phyloP scores from a whole-genome alignment of 2,113 vertebrate species.

The Bubo scandiacus region DNA sequence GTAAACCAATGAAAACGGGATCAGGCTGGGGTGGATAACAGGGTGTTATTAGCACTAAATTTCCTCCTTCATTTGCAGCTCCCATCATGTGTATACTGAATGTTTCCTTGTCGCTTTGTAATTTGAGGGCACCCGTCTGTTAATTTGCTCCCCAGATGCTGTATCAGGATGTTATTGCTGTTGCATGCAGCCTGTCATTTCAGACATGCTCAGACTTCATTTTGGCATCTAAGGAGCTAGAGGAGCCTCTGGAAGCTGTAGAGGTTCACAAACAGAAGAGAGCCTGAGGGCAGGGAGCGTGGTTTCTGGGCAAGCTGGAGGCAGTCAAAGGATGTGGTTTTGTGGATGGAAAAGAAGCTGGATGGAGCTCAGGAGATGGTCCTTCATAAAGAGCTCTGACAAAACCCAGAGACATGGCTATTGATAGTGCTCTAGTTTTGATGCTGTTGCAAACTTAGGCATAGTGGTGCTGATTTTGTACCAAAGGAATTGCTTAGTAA shows the following conservation, averaged over 20 bases:
- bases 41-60: conserved; percentile 10
- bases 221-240: conserved; percentile 2
- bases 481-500: neutral
- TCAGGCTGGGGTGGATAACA: neutral
- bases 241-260: neutral
- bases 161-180: neutral
- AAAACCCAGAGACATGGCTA: neutral
- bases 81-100: neutral
- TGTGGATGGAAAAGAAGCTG: neutral
- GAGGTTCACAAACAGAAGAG: neutral
- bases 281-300: neutral
- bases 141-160: neutral
- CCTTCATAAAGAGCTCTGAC: neutral
- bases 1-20: neutral
- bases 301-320: conserved; percentile 34
- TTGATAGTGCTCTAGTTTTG: neutral
- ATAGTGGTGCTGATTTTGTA: neutral
- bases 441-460: neutral
- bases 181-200: conserved; percentile 11
- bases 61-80: neutral
- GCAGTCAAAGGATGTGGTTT: conserved; percentile 21
- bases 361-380: neutral
- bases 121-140: neutral
- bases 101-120: neutral
- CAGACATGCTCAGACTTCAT: neutral